Base-by-base conservation (phyloP, 2,113 vertebrate genomes). In the Pungitius pungitius region DNA sequence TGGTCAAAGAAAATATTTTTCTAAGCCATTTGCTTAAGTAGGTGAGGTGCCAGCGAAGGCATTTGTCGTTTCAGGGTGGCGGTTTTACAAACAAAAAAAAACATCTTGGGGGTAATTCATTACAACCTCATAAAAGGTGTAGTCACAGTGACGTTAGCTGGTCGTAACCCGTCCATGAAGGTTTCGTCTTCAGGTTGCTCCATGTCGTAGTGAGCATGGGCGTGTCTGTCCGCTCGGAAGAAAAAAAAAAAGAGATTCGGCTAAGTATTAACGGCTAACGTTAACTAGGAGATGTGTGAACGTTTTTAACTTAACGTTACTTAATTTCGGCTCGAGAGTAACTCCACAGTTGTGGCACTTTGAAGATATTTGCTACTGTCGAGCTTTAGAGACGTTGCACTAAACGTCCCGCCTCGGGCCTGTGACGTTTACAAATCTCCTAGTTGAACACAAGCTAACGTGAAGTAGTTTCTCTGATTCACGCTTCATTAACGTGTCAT, bases 341-440 rank as follows among this genome's bases (percentile, higher is more conserved):
- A 30, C 30, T 30, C 2, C 30, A 30, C 30, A 3, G 30, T 30
- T 2, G 5, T 30, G 30, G 30, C 30, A 5, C 2, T 30, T 30
- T 30, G 30, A 30, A 30, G 2, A 30, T 5, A 5, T 30, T 30
- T 30, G 2, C 30, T 30, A 30, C 5, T 2, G 7, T 35, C 4
- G 33, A 35, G 33, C 7, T 35, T 35, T 35, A 35, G 33, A 35
- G 27, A 52, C 4, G 17, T 15, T 4, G 13, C 1, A 13, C 27
- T 3, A 2, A n/a, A 35, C 4, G 33, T 35, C 5, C 33, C 24
- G 26, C 1, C 39, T 67, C 20, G 18, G 86, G 80, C 83, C 80
- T 74, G 59, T 30, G 24, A 26, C 51, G 51, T 17, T 17, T 15
- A 35, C 52, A 39, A n/a, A 49, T 58, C 17, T 47, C 20, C 18